These are phyloP conservation scores for Austrolebias charrua DNA, from an alignment of 2,797 vertebrate genomes.

Conservation along the genomic window DNA sequence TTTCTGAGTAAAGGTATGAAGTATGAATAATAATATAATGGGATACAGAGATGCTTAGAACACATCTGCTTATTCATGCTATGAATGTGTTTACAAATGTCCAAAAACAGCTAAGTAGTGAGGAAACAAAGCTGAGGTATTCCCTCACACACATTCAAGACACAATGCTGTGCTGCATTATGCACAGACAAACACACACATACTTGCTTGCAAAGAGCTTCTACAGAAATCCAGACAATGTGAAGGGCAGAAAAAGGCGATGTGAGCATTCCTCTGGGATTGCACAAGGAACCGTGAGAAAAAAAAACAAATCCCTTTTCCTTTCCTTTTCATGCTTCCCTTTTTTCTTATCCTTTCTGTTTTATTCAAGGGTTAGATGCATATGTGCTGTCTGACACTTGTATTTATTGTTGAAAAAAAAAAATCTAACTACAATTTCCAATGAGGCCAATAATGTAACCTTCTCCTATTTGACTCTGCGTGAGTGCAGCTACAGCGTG, in stretches of 20 bases:
- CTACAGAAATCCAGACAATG: conserved; percentile 62
- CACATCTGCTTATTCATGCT: background rate
- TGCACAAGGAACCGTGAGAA: conserved; percentile 65
- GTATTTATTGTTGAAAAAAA: conserved; percentile 35
- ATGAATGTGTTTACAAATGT: background rate
- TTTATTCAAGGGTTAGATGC: background rate
- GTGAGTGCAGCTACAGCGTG: no score
- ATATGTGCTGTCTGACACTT: conserved; percentile 2
- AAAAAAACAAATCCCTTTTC: conserved; percentile 35
- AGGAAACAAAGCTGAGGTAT: conserved; percentile 2
- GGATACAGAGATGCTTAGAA: background rate
- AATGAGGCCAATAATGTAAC: conserved; percentile 38
- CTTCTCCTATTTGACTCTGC: conserved; percentile 20
- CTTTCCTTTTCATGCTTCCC: background rate
- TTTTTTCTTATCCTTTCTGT: conserved; percentile 1
- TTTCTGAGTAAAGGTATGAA: background rate
- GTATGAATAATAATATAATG: background rate
- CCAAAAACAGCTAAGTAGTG: background rate
- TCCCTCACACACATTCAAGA: conserved; percentile 6
- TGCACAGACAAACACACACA: conserved; percentile 16
- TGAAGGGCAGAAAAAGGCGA: conserved; percentile 52
- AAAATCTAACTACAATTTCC: conserved; percentile 23
- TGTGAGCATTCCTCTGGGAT: conserved; percentile 76
- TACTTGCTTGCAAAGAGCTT: conserved; percentile 38
- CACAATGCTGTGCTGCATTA: conserved; percentile 9